Evolutionary conservation across 2,888 invertebrate species (phyloP).

Genomic region (Platycnemis pennipes): DNA sequence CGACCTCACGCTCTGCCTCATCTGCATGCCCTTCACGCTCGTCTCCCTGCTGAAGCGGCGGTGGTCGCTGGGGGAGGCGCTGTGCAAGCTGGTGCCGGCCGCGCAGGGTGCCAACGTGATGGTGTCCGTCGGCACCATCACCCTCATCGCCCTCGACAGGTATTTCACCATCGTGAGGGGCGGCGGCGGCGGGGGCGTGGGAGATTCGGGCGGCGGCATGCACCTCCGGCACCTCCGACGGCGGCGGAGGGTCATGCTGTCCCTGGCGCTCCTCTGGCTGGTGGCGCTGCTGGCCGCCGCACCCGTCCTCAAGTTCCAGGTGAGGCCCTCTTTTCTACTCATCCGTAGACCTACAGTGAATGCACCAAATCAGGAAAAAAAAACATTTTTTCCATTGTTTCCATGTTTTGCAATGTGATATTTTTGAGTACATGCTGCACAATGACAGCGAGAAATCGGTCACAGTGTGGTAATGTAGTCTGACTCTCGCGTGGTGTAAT

Average conservation of each 20-base stretch:
- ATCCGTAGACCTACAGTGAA: too few species aligned
- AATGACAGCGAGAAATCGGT: too few species aligned
- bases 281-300: conserved; percentile 74
- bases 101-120: conserved; percentile 82
- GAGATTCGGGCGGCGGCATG: conserved; percentile 62
- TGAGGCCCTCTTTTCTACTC: conserved; percentile 68
- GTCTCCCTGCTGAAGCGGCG: conserved; percentile 79
- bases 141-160: conserved; percentile 80
- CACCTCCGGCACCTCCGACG: conserved; percentile 70
- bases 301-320: conserved; percentile 76
- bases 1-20: conserved; percentile 81
- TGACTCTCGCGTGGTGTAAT: too few species aligned
- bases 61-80: conserved; percentile 81
- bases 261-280: conserved; percentile 75
- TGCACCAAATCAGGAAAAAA: too few species aligned
- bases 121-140: conserved; percentile 83
- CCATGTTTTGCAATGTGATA: too few species aligned
- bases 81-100: conserved; percentile 83
- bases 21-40: conserved; percentile 83
- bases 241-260: conserved; percentile 74
- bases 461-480: too few species aligned
- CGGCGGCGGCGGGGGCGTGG: conserved; percentile 69
- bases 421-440: too few species aligned
- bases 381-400: too few species aligned
- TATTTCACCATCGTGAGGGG: conserved; percentile 79